phyloP scores from a whole-genome alignment of 2,888 invertebrate species.

The Tipula unca region DNA sequence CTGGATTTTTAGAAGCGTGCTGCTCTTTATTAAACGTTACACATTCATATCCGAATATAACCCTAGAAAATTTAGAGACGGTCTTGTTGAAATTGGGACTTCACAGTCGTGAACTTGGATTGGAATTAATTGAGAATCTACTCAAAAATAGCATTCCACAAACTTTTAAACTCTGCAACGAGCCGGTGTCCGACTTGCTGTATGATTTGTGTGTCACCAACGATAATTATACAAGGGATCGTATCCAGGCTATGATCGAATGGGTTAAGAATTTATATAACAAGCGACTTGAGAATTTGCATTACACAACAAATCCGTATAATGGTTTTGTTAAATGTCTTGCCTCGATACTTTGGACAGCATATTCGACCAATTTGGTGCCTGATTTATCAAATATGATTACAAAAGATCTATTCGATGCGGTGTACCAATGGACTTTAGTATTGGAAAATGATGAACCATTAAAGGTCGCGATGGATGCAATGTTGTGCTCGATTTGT shows the following conservation, averaged over 20 bases:
- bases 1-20: constrained; percentile 59
- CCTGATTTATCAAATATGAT: constrained; percentile 59
- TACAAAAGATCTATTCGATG: constrained; percentile 65
- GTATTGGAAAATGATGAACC: constrained; percentile 60
- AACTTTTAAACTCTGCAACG: constrained; percentile 42
- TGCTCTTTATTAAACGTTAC: constrained; percentile 66
- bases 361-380: constrained; percentile 53
- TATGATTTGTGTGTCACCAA: constrained; percentile 64
- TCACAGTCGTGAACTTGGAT: constrained; percentile 51
- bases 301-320: constrained; percentile 35
- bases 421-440: constrained; percentile 68
- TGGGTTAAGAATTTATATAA: constrained; percentile 49
- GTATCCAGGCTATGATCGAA: constrained; percentile 57
- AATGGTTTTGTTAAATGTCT: constrained; percentile 60
- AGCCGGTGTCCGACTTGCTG: constrained; percentile 66
- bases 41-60: constrained; percentile 45
- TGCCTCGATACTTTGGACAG: constrained; percentile 71
- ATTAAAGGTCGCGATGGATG: constrained; percentile 76
- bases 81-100: constrained; percentile 62
- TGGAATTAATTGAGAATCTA: constrained; percentile 49
- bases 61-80: constrained; percentile 54
- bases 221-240: constrained; percentile 45
- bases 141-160: constrained; percentile 48
- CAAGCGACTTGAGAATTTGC: constrained; percentile 14
- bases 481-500: constrained; percentile 77